Base-by-base conservation (phyloP, 37 sponge, comb jelly and placozoan species). In the Crambe crambe region DNA sequence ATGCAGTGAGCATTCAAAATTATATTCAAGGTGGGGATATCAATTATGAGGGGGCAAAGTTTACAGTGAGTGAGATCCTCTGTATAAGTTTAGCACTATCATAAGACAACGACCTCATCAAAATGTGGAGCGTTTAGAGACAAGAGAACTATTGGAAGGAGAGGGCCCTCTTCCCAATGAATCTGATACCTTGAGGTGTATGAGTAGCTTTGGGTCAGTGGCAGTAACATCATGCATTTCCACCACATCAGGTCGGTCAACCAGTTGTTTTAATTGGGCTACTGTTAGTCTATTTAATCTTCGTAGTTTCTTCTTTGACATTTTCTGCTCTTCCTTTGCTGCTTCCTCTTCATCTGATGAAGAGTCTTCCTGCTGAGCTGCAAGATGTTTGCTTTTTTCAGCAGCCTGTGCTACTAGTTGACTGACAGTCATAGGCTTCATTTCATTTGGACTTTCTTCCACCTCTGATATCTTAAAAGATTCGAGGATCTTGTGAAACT, bases 171-270 rank as follows among this genome's bases (percentile, higher is more conserved):
- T n/a, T n/a, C n/a, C n/a, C n/a, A n/a, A n/a, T n/a, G n/a, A n/a
- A n/a, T n/a, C n/a, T n/a, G n/a, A n/a, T n/a, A 90, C 98, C 83
- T 97, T 97, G 37, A 97, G 77, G 27, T 93, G 83, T 9, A 97
- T 81, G 44, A 97, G 95, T 1, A 97, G 93, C 30, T 78, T 72
- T 22, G 98, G 98, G 56, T 97, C 98, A 23, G 76, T 86, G 2
- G 98, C 93, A 22, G 98, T 87, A 67, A 93, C 95, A 63, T 97
- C 98, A 63, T 97, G 98, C 98, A 97, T 97, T 80, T 97, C 98
- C 39, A 97, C 98, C 69, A 97, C 83, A 59, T 97, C 98, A 2
- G 98, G 98, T 57, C 94, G 68, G 23, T 84, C 87, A 57, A 97
- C 98, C 76, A 89, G 81, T 89, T 97, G 98, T 65, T 97, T 97